These are phyloP conservation scores for Agrotis segetum DNA, from an alignment of 2,888 invertebrate genomes.

Conservation along the genomic window DNA sequence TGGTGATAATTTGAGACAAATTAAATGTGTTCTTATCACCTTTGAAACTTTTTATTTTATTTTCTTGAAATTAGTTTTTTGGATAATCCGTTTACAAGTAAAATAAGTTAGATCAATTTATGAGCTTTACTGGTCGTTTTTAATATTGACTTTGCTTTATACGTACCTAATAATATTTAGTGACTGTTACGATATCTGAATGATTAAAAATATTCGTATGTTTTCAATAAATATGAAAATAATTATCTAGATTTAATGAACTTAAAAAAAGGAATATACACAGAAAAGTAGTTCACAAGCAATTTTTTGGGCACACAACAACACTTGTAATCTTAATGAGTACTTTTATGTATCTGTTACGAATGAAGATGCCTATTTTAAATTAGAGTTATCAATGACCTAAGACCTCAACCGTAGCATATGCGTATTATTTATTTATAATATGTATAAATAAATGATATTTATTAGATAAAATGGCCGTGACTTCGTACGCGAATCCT, in stretches of 20 bases:
- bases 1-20: constrained; percentile 55
- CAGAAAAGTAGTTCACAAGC: background rate
- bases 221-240: background rate
- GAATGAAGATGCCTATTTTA: background rate
- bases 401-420: background rate
- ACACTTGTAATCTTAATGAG: background rate
- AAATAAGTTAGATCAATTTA: background rate
- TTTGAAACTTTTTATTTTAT: constrained; percentile 1
- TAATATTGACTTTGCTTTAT: too few species aligned
- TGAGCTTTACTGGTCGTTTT: background rate
- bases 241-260: background rate
- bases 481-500: too few species aligned
- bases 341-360: background rate
- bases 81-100: background rate
- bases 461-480: too few species aligned
- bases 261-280: background rate
- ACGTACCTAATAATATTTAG: too few species aligned
- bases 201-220: background rate
- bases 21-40: constrained; percentile 35
- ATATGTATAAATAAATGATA: background rate
- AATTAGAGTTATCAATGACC: constrained; percentile 27
- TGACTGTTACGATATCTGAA: background rate
- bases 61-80: background rate
- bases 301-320: constrained; percentile 4
- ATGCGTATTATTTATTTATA: background rate